These are phyloP conservation scores for Diglossa cyanea DNA, from an alignment of 2,797 vertebrate species.

Conservation along the genomic window DNA sequence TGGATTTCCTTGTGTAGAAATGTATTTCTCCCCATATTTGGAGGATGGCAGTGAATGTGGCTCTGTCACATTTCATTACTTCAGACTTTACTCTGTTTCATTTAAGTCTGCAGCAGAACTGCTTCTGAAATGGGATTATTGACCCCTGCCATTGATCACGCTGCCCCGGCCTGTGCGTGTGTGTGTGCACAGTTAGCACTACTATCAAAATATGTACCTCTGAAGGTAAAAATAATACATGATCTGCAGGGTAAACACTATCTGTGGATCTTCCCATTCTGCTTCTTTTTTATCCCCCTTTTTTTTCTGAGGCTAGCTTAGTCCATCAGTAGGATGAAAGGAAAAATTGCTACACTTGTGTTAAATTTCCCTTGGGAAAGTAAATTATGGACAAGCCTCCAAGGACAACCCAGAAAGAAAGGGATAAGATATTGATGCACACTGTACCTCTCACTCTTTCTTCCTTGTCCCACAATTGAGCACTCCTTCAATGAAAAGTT, in stretches of 20 bases:
- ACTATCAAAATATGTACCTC: constrained; percentile 57
- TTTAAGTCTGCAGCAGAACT: constrained; percentile 54
- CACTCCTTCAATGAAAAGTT: constrained; percentile 70
- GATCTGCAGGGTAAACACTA: constrained; percentile 62
- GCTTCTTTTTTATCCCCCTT: background rate
- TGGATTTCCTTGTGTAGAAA: constrained; percentile 25
- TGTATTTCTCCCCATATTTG: constrained; percentile 14
- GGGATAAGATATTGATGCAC: constrained; percentile 67
- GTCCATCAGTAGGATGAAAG: constrained; percentile 70
- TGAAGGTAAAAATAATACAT: constrained; percentile 63
- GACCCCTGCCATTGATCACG: constrained; percentile 62
- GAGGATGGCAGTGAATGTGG: constrained; percentile 10
- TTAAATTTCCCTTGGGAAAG: constrained; percentile 73
- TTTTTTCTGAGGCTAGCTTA: constrained; percentile 37
- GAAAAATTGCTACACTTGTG: constrained; percentile 72
- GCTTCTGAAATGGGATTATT: constrained; percentile 66
- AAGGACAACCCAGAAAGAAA: constrained; percentile 68
- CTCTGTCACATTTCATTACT: constrained; percentile 66
- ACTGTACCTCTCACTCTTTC: constrained; percentile 57
- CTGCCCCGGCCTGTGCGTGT: background rate
- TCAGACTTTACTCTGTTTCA: constrained; percentile 48
- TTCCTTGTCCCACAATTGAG: constrained; percentile 61
- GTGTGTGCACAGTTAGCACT: background rate
- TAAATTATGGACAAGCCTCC: constrained; percentile 71
- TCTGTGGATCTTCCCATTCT: constrained; percentile 15